Evolutionary conservation across 2,113 vertebrate genomes (phyloP).

Genomic region (Callaeas wilsoni): DNA sequence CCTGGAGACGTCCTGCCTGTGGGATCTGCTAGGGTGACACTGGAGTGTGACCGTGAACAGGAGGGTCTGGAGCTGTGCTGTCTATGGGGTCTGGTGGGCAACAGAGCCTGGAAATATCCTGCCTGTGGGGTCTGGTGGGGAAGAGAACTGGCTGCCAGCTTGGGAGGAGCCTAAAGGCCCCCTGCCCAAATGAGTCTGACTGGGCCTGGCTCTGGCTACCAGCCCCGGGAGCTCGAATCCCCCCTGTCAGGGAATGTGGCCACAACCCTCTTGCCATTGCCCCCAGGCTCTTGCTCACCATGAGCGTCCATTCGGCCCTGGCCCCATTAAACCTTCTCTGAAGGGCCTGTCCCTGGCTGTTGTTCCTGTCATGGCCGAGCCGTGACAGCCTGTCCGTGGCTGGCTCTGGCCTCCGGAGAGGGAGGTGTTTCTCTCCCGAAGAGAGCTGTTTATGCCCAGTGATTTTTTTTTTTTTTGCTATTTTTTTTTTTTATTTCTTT

Average conservation of each 20-base stretch:
- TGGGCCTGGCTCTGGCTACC: neutral
- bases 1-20: no score
- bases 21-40: neutral
- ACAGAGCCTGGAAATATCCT: no score
- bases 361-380: neutral
- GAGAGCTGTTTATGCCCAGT: neutral
- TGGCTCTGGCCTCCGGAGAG: neutral
- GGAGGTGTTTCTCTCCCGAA: neutral
- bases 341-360: neutral
- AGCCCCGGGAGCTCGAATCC: neutral
- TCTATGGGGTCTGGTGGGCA: no score
- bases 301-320: accelerated
- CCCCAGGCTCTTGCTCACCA: accelerated
- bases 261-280: neutral
- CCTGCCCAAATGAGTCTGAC: no score
- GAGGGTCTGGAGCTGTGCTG: neutral
- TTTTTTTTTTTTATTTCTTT: neutral
- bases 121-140: neutral
- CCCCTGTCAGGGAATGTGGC: neutral
- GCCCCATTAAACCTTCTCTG: neutral
- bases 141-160: neutral
- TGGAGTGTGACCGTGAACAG: no score
- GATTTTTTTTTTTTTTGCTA: neutral
- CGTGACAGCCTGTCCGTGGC: neutral
- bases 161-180: neutral